Evolutionary conservation across 2,888 invertebrate genomes (phyloP), one percentile per base, ranked within the genome.

Genomic region (Oligia latruncula): DNA sequence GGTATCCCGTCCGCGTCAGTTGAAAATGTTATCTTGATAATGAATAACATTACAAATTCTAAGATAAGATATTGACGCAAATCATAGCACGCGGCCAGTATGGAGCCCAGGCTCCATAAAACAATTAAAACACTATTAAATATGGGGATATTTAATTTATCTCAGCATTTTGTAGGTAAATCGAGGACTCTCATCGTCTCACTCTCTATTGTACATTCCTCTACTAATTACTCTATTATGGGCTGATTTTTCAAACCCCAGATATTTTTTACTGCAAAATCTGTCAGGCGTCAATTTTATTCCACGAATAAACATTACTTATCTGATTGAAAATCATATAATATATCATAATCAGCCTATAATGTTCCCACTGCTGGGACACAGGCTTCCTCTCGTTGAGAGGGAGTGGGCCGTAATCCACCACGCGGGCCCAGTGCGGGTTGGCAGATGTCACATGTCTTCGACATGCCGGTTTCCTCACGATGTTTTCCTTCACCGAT

Each of bases 21-120:
- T 60, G 55, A 70, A 75, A 82, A 74, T 52, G 13, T 66, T 78
- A 83, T 88, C 83, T 76, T 29, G 43, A 75, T 74, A 74, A 83
- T 79, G 76, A 85, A 84, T 77, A 74, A 77, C 58, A 74, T 80
- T 86, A 80, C 58, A 71, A 80, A 80, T 79, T 72, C 64, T 49
- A 73, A 80, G 89, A 89, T 90, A 74, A 90, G 88, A 89, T 89
- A 83, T 73, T 71, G 78, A 76, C 80, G 74, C 71, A 85, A 84
- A 89, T 88, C 82, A 85, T 73, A 9, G 23, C 81, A 40, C 52
- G 13, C 79, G 20, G 13, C 23, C n/a, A n/a, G n/a, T n/a, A n/a
- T n/a, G n/a, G n/a, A n/a, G n/a, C n/a, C n/a, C n/a, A n/a, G n/a
- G 6, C 49, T 66, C 64, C 78, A 35, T 65, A 58, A 77, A 75